These are phyloP conservation scores for Galerucella nymphaeae DNA, from an alignment of 2,888 invertebrate species.

Conservation along the genomic window DNA sequence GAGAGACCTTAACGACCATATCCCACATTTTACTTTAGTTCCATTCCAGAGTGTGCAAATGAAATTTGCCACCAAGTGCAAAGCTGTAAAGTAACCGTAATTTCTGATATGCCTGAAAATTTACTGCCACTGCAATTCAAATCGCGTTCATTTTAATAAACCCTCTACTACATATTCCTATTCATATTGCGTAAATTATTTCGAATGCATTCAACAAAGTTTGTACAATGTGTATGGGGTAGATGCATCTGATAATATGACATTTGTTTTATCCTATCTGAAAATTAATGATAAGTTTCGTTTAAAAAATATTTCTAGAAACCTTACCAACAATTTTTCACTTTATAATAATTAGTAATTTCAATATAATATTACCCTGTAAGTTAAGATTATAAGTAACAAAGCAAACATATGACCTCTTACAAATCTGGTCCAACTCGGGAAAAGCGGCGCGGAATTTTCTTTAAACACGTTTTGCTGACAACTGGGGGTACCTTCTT, in stretches of 20 bases:
- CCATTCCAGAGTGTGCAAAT: conserved; percentile 54
- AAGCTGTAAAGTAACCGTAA: conserved; percentile 62
- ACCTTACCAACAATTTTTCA: no score
- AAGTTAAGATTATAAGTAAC: background rate
- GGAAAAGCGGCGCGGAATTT: background rate
- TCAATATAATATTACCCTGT: background rate
- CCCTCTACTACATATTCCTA: conserved; percentile 53
- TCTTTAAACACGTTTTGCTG: conserved; percentile 8
- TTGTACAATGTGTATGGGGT: conserved; percentile 63
- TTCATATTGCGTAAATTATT: conserved; percentile 63
- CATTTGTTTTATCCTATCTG: no score
- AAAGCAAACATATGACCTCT: conserved; percentile 18
- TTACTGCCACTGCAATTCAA: conserved; percentile 58
- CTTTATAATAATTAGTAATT: no score
- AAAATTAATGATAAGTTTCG: no score
- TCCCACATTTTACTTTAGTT: conserved; percentile 19
- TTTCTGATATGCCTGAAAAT: conserved; percentile 60
- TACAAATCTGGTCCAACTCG: background rate
- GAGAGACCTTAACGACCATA: background rate
- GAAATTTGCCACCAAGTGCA: conserved; percentile 57
- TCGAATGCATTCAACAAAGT: conserved; percentile 62
- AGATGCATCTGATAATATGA: conserved; percentile 59
- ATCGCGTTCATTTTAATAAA: conserved; percentile 49
- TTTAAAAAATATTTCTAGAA: no score
- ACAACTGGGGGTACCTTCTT: conserved; percentile 12